A percentile compares a stretch with the other conserved stretches of the same genome.
Evolutionary conservation across 1,140 invertebrate species (phyloP).

Genomic region (Drosophila virilis): DNA sequence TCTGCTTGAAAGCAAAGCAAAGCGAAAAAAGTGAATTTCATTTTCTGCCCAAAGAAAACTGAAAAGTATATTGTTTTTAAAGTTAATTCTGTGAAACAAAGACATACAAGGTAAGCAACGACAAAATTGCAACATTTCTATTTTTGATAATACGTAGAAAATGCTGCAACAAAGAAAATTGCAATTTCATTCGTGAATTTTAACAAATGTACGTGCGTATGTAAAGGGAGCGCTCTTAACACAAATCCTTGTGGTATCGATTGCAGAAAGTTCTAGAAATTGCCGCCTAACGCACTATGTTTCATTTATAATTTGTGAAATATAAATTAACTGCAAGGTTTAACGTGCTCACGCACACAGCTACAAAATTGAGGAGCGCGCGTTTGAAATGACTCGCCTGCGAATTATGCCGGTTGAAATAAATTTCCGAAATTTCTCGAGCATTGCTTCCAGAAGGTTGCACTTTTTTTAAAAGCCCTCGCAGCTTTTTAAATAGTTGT

Average conservation of each 20-base stretch:
- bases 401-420: slow-evolving; percentile 13
- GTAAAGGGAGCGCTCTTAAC: slow-evolving; percentile 55
- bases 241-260: slow-evolving; percentile 52
- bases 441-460: not conserved
- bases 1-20: slow-evolving; percentile 43
- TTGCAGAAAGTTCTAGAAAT: slow-evolving; percentile 28
- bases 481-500: no score
- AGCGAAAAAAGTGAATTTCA: slow-evolving; percentile 52
- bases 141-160: not conserved
- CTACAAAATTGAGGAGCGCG: not conserved
- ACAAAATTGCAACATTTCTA: not conserved
- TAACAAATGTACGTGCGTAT: slow-evolving; percentile 5
- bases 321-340: not conserved
- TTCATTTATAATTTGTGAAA: slow-evolving; percentile 29
- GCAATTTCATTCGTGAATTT: not conserved
- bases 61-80: slow-evolving; percentile 51
- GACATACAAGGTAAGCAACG: slow-evolving; percentile 44
- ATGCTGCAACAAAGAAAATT: not conserved
- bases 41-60: slow-evolving; percentile 60
- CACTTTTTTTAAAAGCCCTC: no score
- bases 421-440: slow-evolving; percentile 38
- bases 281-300: not conserved
- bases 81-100: slow-evolving; percentile 60
- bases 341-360: not conserved
- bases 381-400: slow-evolving; percentile 14